Percentiles rank a stretch among this genome's conserved stretches.
phyloP scores from a whole-genome alignment of 30 jellyfish, hydroid and myxozoan species.

The Turritopsis dohrnii region DNA sequence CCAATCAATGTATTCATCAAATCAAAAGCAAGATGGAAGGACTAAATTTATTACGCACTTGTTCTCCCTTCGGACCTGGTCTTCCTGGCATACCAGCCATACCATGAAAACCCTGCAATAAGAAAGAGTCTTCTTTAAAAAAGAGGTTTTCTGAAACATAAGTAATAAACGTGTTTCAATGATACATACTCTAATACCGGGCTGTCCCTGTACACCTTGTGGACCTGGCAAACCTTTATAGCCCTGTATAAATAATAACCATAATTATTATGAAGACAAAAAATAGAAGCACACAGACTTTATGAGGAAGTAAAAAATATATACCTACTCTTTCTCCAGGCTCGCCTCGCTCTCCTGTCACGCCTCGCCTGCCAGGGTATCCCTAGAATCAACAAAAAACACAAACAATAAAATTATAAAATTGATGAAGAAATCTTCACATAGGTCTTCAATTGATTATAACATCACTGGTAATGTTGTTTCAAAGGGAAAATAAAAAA shows the following conservation, averaged over 20 bases:
- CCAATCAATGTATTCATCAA: no score
- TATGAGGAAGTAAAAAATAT: constrained; percentile 7
- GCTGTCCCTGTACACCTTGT: constrained; percentile 17
- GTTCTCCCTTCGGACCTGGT: constrained; percentile 36
- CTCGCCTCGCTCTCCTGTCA: constrained; percentile 21
- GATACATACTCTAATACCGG: constrained; percentile 16
- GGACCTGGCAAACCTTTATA: neutral
- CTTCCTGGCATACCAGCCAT: constrained; percentile 40
- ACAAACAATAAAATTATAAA: no score
- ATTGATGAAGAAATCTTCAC: no score
- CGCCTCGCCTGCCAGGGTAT: constrained; percentile 12
- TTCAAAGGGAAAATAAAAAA: no score
- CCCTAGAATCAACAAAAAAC: no score
- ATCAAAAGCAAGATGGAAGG: no score
- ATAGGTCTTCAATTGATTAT: no score
- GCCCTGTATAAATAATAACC: constrained; percentile 21
- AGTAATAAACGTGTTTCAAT: neutral
- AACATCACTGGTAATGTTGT: no score
- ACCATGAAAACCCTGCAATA: constrained; percentile 39
- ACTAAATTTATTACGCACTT: constrained; percentile 1
- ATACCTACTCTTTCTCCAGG: constrained; percentile 28
- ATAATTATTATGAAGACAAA: neutral
- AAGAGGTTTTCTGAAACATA: neutral
- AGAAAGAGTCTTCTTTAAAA: neutral
- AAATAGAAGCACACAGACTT: neutral